Evolutionary conservation across 2,113 vertebrate genomes (phyloP).

Genomic region (Ictalurus punctatus): DNA sequence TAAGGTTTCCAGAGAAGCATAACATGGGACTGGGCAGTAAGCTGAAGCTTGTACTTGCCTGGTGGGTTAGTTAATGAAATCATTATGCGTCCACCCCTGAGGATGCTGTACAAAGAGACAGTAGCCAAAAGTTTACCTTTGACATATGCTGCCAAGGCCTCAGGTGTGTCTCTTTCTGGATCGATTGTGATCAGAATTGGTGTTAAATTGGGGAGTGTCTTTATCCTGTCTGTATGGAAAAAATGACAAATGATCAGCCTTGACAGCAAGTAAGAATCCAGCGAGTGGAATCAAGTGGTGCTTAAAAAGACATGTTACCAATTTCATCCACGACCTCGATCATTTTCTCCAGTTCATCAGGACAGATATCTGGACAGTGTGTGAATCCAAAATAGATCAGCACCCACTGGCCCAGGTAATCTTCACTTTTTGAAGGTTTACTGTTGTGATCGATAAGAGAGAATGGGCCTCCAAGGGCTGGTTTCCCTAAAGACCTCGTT

Average conservation of each 20-base stretch:
- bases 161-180: slow-evolving; percentile 84
- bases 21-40: not conserved
- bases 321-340: slow-evolving; percentile 89
- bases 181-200: slow-evolving; percentile 95
- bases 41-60: not conserved
- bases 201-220: slow-evolving; percentile 83
- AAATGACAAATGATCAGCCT: slow-evolving; percentile 2
- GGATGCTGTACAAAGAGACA: not conserved
- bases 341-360: slow-evolving; percentile 97
- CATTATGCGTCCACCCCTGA: not conserved
- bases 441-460: slow-evolving; percentile 83
- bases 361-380: slow-evolving; percentile 97
- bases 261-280: not conserved
- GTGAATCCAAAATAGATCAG: slow-evolving; percentile 97
- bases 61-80: not conserved
- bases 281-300: not conserved
- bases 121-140: slow-evolving; percentile 77
- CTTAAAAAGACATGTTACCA: slow-evolving; percentile 69
- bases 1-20: not conserved
- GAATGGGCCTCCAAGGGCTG: slow-evolving; percentile 90
- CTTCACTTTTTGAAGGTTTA: slow-evolving; percentile 76
- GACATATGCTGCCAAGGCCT: slow-evolving; percentile 85
- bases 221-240: slow-evolving; percentile 78
- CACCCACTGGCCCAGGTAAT: slow-evolving; percentile 91
- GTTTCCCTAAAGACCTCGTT: slow-evolving; percentile 81